These are phyloP conservation scores for Phylloscopus trochilus DNA, from an alignment of 2,113 vertebrate genomes.

Conservation along the genomic window DNA sequence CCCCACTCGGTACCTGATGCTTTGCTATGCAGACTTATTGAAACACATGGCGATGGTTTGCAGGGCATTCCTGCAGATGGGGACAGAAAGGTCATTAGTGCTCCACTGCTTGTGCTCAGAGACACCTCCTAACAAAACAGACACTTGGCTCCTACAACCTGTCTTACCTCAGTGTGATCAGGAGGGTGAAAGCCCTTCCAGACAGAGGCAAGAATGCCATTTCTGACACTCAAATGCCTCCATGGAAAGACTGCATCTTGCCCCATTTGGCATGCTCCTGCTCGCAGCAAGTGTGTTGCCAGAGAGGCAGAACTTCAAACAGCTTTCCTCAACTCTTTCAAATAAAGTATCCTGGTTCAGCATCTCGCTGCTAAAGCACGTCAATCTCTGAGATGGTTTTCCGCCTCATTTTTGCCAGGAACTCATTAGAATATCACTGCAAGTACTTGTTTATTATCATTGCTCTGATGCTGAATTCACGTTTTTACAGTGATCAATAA, in stretches of 20 bases:
- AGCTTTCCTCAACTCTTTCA: background rate
- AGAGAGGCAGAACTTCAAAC: conserved; percentile 45
- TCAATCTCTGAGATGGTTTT: background rate
- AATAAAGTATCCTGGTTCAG: conserved; percentile 7
- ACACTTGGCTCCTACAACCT: background rate
- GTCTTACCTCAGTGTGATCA: background rate
- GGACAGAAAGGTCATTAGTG: background rate
- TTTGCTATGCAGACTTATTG: background rate
- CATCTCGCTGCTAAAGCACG: background rate
- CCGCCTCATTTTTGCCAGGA: conserved; percentile 31
- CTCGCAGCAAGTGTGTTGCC: background rate
- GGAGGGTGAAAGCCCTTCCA: background rate
- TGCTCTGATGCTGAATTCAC: conserved; percentile 41
- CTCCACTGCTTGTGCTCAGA: background rate
- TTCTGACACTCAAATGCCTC: background rate
- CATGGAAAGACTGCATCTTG: background rate
- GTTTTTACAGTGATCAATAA: conserved; percentile 56
- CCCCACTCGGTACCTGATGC: background rate
- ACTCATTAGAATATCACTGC: conserved; percentile 50
- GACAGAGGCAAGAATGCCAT: background rate
- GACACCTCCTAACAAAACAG: background rate
- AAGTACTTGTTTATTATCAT: conserved; percentile 57
- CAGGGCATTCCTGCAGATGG: background rate
- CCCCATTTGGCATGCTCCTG: background rate
- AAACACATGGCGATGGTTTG: background rate